Base-by-base conservation (phyloP, 2,797 vertebrate species). In the Acanthornis magna region DNA sequence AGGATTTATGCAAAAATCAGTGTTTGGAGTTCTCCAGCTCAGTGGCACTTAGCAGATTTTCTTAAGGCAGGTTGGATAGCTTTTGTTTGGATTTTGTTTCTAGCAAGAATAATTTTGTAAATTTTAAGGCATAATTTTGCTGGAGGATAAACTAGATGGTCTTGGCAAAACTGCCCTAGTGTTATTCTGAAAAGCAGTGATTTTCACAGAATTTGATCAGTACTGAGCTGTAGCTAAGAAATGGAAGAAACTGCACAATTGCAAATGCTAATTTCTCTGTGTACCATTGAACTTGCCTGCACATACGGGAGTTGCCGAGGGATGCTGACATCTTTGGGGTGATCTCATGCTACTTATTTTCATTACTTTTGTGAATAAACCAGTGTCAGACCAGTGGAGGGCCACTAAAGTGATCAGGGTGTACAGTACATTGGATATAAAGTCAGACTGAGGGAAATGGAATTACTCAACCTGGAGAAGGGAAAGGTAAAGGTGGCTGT, bases 31-130 rank as follows among this genome's bases (percentile, higher is more conserved):
- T 92, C 18, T 70, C 10, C 34, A 79, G 23, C 23, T 81, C 43
- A 54, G 8, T 4, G 55, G 53, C 12, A 38, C 14, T 79, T 92
- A 53, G 11, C 29, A 76, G 20, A 36, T 50, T 14, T 61, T 81
- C 38, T 68, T 80, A 68, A 83, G 30, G 25, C 0, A 40, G 7
- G 3, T n/a, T 76, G 2, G 13, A 5, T 16, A 16, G 5, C 0
- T 85, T 61, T 51, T 3, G 14, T 1, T 12, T 61, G 19, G 16
- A 82, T 72, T 74, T 75, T 48, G 6, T 0, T 78, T 75, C 70
- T 54, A 34, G 7, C 2, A 68, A 70, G 42, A 78, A 75, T 43
- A 0, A 15, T 62, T 72, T 58, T 50, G 8, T 16, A 76, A 53
- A 40, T 76, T 40, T 57, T 70, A 58, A 55, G 7, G 7, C 14